Evolutionary conservation across 23 tunicate species (phyloP).

Genomic region (Aplidium turbinatum): DNA sequence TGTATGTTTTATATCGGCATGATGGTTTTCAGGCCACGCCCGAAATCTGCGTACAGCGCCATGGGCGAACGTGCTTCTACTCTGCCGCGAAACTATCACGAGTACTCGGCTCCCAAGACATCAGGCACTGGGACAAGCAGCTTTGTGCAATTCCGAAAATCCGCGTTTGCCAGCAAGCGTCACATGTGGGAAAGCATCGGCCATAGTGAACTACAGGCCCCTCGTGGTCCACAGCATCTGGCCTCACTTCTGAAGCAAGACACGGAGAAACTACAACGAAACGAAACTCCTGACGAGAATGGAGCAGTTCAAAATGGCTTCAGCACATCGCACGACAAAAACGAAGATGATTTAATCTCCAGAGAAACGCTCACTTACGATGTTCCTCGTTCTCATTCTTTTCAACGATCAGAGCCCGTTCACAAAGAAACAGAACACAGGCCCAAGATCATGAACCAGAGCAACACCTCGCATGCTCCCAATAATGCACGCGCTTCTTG

Average conservation of each 20-base stretch:
- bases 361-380: too few species aligned
- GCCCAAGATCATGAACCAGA: conserved; percentile 13
- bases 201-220: neutral
- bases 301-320: neutral
- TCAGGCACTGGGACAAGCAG: conserved; percentile 14
- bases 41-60: conserved; percentile 64
- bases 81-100: conserved; percentile 70
- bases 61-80: conserved; percentile 30
- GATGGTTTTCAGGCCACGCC: conserved; percentile 54
- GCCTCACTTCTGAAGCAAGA: conserved; percentile 47
- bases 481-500: neutral
- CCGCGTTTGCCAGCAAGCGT: conserved; percentile 64
- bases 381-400: too few species aligned
- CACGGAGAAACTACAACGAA: conserved; percentile 2
- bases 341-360: too few species aligned
- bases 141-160: conserved; percentile 52
- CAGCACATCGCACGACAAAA: neutral
- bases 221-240: conserved; percentile 10
- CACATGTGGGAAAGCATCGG: conserved; percentile 73
- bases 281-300: neutral
- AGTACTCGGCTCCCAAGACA: conserved; percentile 53
- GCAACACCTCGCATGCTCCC: conserved; percentile 1
- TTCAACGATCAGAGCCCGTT: too few species aligned
- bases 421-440: too few species aligned
- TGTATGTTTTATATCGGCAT: conserved; percentile 21